Conservation (phyloP, 2,888 invertebrate genomes). For the Platycheirus rosarum region DNA sequence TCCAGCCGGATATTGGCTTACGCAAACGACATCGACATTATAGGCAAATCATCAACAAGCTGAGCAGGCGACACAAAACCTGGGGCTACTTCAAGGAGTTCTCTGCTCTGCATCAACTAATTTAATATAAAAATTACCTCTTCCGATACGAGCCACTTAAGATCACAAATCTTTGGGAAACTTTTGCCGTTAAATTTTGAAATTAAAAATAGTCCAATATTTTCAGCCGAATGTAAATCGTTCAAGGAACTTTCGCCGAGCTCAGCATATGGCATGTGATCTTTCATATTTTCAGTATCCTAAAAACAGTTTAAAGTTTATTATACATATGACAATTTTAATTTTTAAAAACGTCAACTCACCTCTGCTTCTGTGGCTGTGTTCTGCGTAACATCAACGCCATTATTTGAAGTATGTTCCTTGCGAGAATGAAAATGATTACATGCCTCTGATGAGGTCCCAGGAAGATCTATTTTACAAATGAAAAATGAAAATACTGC, state of each 20-base stretch:
- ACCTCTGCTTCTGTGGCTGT: not conserved
- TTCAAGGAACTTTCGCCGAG: constrained; percentile 78
- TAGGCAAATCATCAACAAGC: too few relatives aligned
- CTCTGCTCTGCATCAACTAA: too few relatives aligned
- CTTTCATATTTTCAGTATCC: constrained; percentile 58
- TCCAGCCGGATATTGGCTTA: too few relatives aligned
- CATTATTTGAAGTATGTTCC: not conserved
- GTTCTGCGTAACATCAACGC: not conserved
- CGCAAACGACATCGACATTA: too few relatives aligned
- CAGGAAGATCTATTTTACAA: constrained; percentile 22
- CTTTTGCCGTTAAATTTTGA: constrained; percentile 90
- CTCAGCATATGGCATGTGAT: constrained; percentile 79
- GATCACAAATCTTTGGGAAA: constrained; percentile 89
- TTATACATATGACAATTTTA: not conserved
- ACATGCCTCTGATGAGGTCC: constrained; percentile 51
- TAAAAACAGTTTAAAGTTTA: not conserved
- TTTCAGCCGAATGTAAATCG: constrained; percentile 88
- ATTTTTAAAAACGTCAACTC: too few relatives aligned
- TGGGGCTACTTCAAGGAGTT: too few relatives aligned
- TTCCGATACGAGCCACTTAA: constrained; percentile 92
- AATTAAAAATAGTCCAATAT: constrained; percentile 90
- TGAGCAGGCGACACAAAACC: too few relatives aligned
- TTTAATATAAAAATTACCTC: constrained; percentile 68
- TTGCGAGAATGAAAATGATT: not conserved
- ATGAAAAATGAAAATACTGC: not conserved